These are phyloP conservation scores for Diplazon laetatorius DNA, from an alignment of 2,888 invertebrate genomes.

Conservation along the genomic window DNA sequence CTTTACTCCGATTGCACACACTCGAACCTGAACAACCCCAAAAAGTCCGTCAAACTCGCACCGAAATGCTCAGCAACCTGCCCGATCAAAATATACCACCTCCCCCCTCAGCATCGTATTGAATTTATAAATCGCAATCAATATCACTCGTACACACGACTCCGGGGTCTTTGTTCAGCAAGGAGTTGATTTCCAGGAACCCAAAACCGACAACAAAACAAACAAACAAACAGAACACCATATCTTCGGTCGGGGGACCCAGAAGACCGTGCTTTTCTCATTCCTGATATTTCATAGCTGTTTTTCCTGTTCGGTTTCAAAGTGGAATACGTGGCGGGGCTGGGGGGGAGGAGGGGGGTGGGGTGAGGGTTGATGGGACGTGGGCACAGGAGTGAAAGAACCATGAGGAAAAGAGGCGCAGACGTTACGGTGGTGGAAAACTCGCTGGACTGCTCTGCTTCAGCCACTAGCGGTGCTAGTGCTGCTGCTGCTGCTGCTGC, in stretches of 20 bases:
- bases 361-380: constrained; percentile 32
- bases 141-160: constrained; percentile 71
- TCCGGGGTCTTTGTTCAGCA: constrained; percentile 30
- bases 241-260: constrained; percentile 21
- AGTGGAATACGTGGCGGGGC: constrained; percentile 15
- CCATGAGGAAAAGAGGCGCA: constrained; percentile 59
- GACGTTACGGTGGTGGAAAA: constrained; percentile 64
- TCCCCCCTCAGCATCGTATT: too few species aligned
- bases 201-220: constrained; percentile 16
- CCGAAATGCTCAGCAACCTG: constrained; percentile 25
- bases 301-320: constrained; percentile 39
- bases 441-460: constrained; percentile 50
- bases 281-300: constrained; percentile 36
- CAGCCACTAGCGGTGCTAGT: constrained; percentile 56
- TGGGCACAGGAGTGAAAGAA: constrained; percentile 36
- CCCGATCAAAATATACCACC: constrained; percentile 50
- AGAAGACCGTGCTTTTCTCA: constrained; percentile 43
- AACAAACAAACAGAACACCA: background rate
- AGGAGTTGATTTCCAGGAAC: constrained; percentile 4
- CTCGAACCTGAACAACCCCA: too few species aligned
- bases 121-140: constrained; percentile 82
- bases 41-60: background rate
- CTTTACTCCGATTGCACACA: too few species aligned
- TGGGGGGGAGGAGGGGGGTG: constrained; percentile 30
- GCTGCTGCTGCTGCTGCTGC: constrained; percentile 61